These are phyloP conservation scores for Tachysurus fulvidraco DNA, from an alignment of 2,113 vertebrate species.

Conservation along the genomic window DNA sequence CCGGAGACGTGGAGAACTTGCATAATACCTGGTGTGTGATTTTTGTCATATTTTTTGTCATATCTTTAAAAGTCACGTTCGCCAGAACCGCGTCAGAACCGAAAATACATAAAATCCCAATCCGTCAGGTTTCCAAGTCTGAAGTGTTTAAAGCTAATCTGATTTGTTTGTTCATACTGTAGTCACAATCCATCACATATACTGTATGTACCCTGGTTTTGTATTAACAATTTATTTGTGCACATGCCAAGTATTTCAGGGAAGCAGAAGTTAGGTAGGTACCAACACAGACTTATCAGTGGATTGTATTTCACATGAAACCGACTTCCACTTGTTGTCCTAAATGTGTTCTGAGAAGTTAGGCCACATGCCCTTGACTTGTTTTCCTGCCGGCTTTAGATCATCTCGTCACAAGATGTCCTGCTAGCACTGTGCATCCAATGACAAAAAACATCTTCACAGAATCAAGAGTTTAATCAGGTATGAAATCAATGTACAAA, in stretches of 20 bases:
- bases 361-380: neutral
- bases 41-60: too few relatives aligned
- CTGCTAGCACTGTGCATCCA: neutral
- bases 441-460: neutral
- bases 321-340: neutral
- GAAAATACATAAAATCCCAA: neutral
- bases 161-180: neutral
- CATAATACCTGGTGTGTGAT: neutral
- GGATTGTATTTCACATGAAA: neutral
- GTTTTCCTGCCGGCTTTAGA: neutral
- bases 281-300: neutral
- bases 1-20: neutral
- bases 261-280: neutral
- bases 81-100: neutral
- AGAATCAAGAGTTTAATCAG: neutral
- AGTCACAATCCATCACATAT: neutral
- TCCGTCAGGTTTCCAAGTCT: neutral
- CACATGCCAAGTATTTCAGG: neutral
- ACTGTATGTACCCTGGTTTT: neutral
- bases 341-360: neutral
- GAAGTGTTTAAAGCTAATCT: neutral
- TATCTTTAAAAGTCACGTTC: neutral
- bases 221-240: neutral
- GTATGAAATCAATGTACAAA: neutral
- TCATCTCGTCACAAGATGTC: neutral